These are phyloP conservation scores for Echinops telfairi DNA, from an alignment of 2,113 vertebrate species.

Conservation along the genomic window DNA sequence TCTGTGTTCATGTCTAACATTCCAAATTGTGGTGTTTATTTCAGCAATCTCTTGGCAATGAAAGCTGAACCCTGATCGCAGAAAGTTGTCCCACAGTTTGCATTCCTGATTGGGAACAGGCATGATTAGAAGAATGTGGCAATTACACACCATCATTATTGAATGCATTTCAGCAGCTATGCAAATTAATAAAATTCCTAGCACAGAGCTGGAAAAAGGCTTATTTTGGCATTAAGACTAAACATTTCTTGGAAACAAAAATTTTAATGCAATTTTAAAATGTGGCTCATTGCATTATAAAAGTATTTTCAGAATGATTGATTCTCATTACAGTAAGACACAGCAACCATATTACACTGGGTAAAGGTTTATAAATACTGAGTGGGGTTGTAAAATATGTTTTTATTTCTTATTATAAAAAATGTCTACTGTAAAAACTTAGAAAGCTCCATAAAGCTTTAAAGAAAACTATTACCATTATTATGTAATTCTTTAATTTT, in stretches of 20 bases:
- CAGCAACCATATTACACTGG: conserved; percentile 26
- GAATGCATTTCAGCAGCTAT: not conserved
- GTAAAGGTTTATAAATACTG: conserved; percentile 49
- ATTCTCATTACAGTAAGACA: conserved; percentile 57
- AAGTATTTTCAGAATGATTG: conserved; percentile 51
- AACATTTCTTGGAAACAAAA: conserved; percentile 60
- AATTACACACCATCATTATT: not conserved
- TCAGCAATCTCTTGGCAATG: conserved; percentile 14
- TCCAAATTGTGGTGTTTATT: not conserved
- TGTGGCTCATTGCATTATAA: conserved; percentile 58
- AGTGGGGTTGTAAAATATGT: conserved; percentile 46
- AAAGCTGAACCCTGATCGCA: not conserved
- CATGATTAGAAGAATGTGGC: not conserved
- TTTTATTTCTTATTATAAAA: conserved; percentile 62
- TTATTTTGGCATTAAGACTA: conserved; percentile 45
- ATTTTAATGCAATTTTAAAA: conserved; percentile 59
- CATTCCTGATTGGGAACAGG: not conserved
- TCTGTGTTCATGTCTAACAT: not conserved
- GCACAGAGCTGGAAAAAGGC: not conserved
- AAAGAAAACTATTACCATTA: conserved; percentile 22
- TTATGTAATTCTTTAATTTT: conserved; percentile 27
- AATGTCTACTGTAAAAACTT: conserved; percentile 49
- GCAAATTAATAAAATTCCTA: not conserved
- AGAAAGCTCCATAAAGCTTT: conserved; percentile 9
- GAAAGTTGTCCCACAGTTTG: not conserved